Evolutionary conservation across 2,797 vertebrate genomes (phyloP).

Genomic region (Micromesistius poutassou): DNA sequence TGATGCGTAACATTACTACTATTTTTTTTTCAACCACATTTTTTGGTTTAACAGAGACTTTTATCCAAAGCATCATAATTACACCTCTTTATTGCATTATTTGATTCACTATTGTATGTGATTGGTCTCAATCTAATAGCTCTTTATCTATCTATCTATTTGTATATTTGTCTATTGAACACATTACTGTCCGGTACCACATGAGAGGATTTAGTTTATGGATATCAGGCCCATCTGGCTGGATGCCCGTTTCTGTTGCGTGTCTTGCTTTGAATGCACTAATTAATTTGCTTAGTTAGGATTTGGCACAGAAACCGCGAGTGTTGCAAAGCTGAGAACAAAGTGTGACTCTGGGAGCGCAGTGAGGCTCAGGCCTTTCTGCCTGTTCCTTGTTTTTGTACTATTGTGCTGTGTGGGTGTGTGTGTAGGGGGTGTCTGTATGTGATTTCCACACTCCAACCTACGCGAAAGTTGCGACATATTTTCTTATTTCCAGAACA

Average conservation of each 20-base stretch:
- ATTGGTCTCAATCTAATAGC: background rate
- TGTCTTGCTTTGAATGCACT: constrained; percentile 14
- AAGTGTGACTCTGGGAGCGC: background rate
- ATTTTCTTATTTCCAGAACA: background rate
- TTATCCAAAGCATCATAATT: background rate
- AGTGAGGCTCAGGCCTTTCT: constrained; percentile 9
- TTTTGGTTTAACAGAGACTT: background rate
- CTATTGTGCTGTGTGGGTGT: constrained; percentile 3
- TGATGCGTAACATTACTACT: background rate
- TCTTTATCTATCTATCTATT: background rate
- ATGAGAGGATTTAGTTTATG: constrained; percentile 26
- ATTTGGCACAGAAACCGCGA: constrained; percentile 14
- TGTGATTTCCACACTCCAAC: constrained; percentile 16
- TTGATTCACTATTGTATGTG: background rate
- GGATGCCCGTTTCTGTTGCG: constrained; percentile 15
- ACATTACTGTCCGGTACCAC: constrained; percentile 9
- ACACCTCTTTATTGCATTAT: background rate
- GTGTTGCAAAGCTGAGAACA: constrained; percentile 16
- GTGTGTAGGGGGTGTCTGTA: background rate
- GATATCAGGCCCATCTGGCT: constrained; percentile 25
- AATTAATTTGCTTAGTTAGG: constrained; percentile 32
- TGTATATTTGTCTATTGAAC: background rate
- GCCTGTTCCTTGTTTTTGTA: constrained; percentile 16
- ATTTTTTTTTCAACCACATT: background rate
- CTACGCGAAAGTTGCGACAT: background rate